Evolutionary conservation across 2,113 vertebrate genomes (phyloP), one percentile per base, ranked within the genome.

Genomic region (Sceloporus undulatus): DNA sequence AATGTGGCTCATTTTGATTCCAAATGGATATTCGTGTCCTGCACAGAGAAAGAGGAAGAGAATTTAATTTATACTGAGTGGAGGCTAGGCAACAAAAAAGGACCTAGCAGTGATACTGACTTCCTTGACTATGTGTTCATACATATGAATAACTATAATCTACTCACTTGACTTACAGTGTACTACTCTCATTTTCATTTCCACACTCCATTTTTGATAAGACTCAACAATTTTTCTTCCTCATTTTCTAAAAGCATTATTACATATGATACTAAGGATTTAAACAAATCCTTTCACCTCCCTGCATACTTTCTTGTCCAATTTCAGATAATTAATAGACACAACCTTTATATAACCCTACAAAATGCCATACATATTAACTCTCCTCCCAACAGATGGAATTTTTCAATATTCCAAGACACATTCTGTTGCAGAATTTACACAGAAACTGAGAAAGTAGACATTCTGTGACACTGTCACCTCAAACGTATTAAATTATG

Each of bases 21-120:
- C 98, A 91, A 98, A 99, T 84, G 98, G 98, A 94, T 98, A 98
- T 94, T 99, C 98, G 4, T 99, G 98, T 73, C 98, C 98, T 99
- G 93, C 76, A 92, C 91, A 94, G 88, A 95, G 86, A 94, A 95
- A 95, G 62, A 95, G 77, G 56, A 65, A 73, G 90, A 92, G 89
- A 70, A 91, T 78, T 86, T 85, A 85, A 27, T 74, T 87, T 65
- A 81, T 86, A 86, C 85, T 87, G 91, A 79, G 74, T 38, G 42
- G 62, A 82, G 81, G 80, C 82, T 78, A 82, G 16, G 29, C 65
- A 88, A 84, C 25, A 19, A 9, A 77, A 54, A 21, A 78, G 16
- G 16, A 42, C 71, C 23, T 40, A 2, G 52, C n/a, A 78, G 34
- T 14, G 81, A 92, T 62, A 16, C 27, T 80, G 84, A 91, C 76